These are phyloP conservation scores for Pseudocheirus occidentalis DNA, from an alignment of 2,797 vertebrate species.

Conservation along the genomic window DNA sequence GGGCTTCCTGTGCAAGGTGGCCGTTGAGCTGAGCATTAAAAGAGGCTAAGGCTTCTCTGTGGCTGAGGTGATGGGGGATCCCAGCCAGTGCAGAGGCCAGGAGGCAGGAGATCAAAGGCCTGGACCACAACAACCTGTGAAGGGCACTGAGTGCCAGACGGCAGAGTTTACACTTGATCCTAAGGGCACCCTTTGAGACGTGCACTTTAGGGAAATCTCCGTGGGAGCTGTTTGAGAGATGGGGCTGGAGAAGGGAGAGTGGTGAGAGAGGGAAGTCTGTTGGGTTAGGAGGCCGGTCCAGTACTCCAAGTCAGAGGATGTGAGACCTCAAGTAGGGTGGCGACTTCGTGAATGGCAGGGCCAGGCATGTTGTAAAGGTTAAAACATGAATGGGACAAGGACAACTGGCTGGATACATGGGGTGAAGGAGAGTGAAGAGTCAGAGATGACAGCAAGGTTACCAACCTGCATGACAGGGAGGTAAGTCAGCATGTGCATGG, in stretches of 20 bases:
- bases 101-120: not conserved
- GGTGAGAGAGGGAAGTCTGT: not conserved
- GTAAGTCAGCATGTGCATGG: not conserved
- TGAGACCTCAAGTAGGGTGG: not conserved
- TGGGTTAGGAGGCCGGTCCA: not conserved
- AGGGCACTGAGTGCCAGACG: not conserved
- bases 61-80: not conserved
- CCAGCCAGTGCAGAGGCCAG: not conserved
- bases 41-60: not conserved
- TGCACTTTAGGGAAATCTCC: not conserved
- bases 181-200: not conserved
- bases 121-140: not conserved
- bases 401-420: not conserved
- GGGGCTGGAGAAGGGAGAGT: not conserved
- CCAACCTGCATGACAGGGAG: not conserved
- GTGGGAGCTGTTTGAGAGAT: not conserved
- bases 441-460: not conserved
- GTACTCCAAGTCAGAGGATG: not conserved
- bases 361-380: not conserved
- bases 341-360: not conserved
- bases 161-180: not conserved
- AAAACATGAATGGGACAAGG: not conserved
- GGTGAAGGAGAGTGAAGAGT: not conserved
- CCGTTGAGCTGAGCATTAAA: not conserved
- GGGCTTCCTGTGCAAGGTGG: not conserved